Evolutionary conservation across 1,140 invertebrate genomes (phyloP).

Genomic region (Hylaeus anthracinus): DNA sequence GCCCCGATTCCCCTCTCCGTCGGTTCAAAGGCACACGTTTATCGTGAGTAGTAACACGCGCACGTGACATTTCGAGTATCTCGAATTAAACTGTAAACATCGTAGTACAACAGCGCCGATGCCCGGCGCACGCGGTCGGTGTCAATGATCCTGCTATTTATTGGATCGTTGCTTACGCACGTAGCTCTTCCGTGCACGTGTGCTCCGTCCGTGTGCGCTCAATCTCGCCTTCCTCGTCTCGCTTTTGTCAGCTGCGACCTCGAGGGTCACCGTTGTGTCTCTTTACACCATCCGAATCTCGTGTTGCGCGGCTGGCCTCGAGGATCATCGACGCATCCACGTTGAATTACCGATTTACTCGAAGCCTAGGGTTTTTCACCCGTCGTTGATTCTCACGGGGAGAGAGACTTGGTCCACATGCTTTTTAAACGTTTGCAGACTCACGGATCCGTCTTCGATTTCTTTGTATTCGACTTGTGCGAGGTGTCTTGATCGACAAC

Average conservation of each 20-base stretch:
- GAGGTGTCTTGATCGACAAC: too few relatives aligned
- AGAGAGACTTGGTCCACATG: too few relatives aligned
- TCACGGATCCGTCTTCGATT: too few relatives aligned
- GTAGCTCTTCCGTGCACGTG: background rate
- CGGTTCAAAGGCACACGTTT: slow-evolving; percentile 34
- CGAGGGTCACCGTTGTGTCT: slow-evolving; percentile 12
- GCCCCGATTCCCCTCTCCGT: slow-evolving; percentile 10
- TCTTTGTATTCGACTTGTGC: too few relatives aligned
- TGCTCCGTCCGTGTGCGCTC: background rate
- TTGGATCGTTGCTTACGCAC: slow-evolving; percentile 68
- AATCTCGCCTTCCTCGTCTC: slow-evolving; percentile 7
- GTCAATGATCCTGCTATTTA: slow-evolving; percentile 74
- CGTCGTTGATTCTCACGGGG: too few relatives aligned
- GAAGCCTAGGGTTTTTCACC: too few relatives aligned
- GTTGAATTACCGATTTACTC: too few relatives aligned
- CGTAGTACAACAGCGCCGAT: slow-evolving; percentile 56
- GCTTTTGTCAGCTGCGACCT: slow-evolving; percentile 40
- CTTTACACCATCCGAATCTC: slow-evolving; percentile 16
- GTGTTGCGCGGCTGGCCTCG: background rate
- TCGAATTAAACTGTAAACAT: slow-evolving; percentile 74
- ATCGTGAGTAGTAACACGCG: slow-evolving; percentile 37
- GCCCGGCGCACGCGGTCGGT: slow-evolving; percentile 54
- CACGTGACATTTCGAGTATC: slow-evolving; percentile 70
- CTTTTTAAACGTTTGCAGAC: too few relatives aligned
- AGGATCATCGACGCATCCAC: background rate